Evolutionary conservation across 2,888 invertebrate genomes (phyloP).

Genomic region (Limnephilus auricula): DNA sequence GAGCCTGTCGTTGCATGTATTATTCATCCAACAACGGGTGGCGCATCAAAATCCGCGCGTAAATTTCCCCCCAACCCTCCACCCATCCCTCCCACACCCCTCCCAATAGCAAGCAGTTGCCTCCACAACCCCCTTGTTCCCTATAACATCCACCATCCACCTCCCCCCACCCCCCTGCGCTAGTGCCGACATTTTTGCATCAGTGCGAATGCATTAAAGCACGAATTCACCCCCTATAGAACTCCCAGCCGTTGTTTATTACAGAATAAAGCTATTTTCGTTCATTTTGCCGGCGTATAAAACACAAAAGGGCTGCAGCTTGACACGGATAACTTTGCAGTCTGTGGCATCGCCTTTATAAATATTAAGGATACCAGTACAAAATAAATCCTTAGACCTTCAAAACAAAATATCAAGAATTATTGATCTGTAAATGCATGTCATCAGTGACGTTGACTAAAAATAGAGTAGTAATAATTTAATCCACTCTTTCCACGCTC

Average conservation of each 20-base stretch:
- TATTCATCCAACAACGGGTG: conserved; percentile 42
- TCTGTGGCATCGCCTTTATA: not conserved
- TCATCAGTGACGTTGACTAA: too few relatives aligned
- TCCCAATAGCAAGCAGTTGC: not conserved
- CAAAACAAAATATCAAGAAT: too few relatives aligned
- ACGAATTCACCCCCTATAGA: conserved; percentile 22
- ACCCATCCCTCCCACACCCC: not conserved
- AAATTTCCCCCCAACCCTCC: not conserved
- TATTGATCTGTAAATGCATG: too few relatives aligned
- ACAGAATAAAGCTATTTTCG: conserved; percentile 5
- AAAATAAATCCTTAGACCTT: not conserved
- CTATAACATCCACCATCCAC: not conserved
- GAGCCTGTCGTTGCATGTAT: conserved; percentile 41
- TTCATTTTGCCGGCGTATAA: not conserved
- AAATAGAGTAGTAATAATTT: too few relatives aligned
- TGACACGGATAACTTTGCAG: not conserved
- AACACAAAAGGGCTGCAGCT: not conserved
- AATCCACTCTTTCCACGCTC: too few relatives aligned
- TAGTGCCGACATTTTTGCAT: conserved; percentile 33
- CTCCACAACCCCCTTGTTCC: not conserved
- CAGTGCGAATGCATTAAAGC: conserved; percentile 28
- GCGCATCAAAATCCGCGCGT: conserved; percentile 49
- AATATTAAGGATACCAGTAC: not conserved
- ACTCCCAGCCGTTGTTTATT: not conserved
- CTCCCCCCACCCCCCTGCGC: not conserved